Percentiles rank a stretch among this genome's conserved stretches.
Conservation (phyloP, 2,113 vertebrate genomes). For the Osmerus mordax region DNA sequence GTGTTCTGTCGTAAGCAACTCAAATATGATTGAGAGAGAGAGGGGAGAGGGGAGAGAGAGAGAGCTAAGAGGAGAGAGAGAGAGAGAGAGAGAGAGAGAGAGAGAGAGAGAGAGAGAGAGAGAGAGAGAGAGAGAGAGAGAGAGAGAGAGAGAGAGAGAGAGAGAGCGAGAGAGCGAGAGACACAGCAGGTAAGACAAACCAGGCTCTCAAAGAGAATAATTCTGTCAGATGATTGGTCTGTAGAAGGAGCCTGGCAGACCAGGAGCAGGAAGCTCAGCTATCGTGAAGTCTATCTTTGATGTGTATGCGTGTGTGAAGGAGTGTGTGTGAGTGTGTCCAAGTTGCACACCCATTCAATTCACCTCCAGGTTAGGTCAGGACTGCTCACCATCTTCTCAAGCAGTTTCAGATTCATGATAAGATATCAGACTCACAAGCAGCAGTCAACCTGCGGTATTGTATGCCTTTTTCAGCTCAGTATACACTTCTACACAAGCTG, state of each 20-base stretch:
- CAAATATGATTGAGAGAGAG: neutral
- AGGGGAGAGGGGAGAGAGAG: neutral
- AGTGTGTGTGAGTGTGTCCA: neutral
- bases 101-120: neutral
- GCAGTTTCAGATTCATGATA: too few relatives aligned
- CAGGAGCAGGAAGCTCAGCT: neutral
- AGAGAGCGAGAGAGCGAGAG: neutral
- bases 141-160: neutral
- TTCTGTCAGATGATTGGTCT: conserved; percentile 26
- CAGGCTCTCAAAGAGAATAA: conserved; percentile 34
- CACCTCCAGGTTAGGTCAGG: neutral
- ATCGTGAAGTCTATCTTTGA: neutral
- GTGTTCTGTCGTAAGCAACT: neutral
- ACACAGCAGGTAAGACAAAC: neutral
- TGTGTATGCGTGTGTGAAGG: neutral
- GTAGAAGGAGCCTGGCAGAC: neutral
- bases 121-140: neutral
- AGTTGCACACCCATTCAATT: too few relatives aligned
- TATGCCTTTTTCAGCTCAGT: neutral
- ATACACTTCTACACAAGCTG: neutral
- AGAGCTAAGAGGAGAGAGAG: neutral
- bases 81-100: neutral
- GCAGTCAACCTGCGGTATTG: neutral
- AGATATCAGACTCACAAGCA: neutral
- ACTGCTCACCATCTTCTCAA: too few relatives aligned